Evolutionary conservation across 2,797 vertebrate species (phyloP).

Genomic region (Dermochelys coriacea): DNA sequence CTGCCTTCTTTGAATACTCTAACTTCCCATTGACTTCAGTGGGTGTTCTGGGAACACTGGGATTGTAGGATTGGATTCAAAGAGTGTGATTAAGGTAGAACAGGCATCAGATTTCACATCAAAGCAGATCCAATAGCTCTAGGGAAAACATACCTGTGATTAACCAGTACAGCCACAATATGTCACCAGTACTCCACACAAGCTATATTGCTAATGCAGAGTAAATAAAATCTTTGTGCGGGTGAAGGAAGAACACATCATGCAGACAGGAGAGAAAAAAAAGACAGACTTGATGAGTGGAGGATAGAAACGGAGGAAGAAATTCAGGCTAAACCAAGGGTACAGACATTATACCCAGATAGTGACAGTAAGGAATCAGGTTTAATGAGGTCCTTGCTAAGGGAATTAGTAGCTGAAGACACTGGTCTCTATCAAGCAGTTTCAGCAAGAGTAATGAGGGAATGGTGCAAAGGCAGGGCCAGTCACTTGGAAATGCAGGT

Average conservation of each 20-base stretch:
- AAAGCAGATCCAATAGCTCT: background rate
- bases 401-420: background rate
- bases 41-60: background rate
- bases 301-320: background rate
- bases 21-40: fast-evolving
- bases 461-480: background rate
- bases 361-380: background rate
- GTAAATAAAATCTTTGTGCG: background rate
- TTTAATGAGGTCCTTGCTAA: background rate
- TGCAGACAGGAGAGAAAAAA: fast-evolving
- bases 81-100: background rate
- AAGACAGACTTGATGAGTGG: background rate
- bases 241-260: background rate
- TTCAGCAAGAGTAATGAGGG: background rate
- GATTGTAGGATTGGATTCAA: background rate
- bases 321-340: background rate
- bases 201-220: background rate
- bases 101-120: background rate
- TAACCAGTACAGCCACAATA: conserved; percentile 70
- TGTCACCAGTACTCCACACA: conserved; percentile 74
- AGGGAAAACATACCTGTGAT: conserved; percentile 53
- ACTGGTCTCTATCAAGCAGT: background rate
- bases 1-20: fast-evolving
- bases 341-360: fast-evolving
- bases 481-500: background rate